Evolutionary conservation across 35 echinoderm and acorn worm species (phyloP), one percentile per base, ranked within the genome.

Genomic region (Heliocidaris tuberculata): DNA sequence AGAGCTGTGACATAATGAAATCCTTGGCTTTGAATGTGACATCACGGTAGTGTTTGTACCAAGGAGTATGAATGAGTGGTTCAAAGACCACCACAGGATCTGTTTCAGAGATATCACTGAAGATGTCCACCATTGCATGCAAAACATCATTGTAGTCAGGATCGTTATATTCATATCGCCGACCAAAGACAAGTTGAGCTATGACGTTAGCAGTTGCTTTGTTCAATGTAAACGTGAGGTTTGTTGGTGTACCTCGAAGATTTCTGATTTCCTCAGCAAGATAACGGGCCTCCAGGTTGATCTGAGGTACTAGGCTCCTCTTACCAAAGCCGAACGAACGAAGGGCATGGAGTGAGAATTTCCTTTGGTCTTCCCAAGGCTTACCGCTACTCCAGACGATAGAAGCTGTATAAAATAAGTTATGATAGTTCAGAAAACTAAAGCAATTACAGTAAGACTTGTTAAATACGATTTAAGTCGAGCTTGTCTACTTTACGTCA

Each of bases 121-220:
- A 93, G 29, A 52, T 24, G 6, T 31, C 50, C 11, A 12, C 29
- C 48, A 93, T 93, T 31, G 48, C 47, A 13, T 93, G 31, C 56
- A 93, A 16, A 11, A 96, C 42, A 7, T 87, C 30, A 30, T 7
- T 31, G 85, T 90, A 96, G 17, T 35, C 32, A 1, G 13, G 47
- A 59, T 96, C 92, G 85, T 54, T 13, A 88, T 96, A 96, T 31
- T 96, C 94, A 54, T 95, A 96, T 50, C 96, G 49, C 60, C 92
- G 92, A 52, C 96, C 96, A 86, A 96, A 96, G 29, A 94, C 88
- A 7, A 96, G 85, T 31, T 59, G 88, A 32, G 86, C 92, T 16
- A 96, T 49, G 24, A 96, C 85, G 60, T 96, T 96, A 7, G 96
- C 92, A 3, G 94, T 49, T 31, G 96, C 96, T 49, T 94, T 96